Conservation (phyloP, 2,113 vertebrate genomes). For the Nerophis lumbriciformis region DNA sequence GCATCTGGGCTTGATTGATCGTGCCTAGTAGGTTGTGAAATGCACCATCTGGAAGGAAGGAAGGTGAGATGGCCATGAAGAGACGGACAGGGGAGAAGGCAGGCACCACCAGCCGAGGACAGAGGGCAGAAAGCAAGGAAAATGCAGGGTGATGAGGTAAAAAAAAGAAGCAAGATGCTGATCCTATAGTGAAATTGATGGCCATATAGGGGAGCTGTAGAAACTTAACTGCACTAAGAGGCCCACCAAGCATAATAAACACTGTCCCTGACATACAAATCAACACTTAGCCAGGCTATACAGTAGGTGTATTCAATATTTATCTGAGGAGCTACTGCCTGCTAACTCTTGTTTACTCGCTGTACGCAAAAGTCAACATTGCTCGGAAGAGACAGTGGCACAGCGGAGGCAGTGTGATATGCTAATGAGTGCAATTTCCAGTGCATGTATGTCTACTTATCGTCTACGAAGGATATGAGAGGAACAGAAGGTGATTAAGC, state of each 20-base stretch:
- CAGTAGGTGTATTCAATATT: conserved; percentile 72
- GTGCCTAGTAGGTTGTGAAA: conserved; percentile 77
- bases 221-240: conserved; percentile 76
- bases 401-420: conserved; percentile 34
- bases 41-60: conserved; percentile 77
- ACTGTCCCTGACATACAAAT: conserved; percentile 75
- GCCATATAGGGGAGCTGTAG: conserved; percentile 67
- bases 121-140: conserved; percentile 43
- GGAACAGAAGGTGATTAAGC: conserved; percentile 41
- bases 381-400: conserved; percentile 49
- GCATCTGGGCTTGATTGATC: conserved; percentile 74
- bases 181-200: conserved; percentile 70
- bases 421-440: conserved; percentile 28
- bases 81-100: conserved; percentile 53
- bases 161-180: conserved; percentile 35
- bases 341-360: conserved; percentile 70
- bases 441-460: conserved; percentile 15
- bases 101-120: conserved; percentile 62
- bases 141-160: conserved; percentile 13
- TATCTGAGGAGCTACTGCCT: conserved; percentile 64
- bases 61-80: conserved; percentile 64
- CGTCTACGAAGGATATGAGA: conserved; percentile 25
- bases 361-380: conserved; percentile 45
- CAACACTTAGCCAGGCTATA: conserved; percentile 70
- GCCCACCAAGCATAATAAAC: conserved; percentile 73